Evolutionary conservation across 1,140 invertebrate genomes (phyloP).

Genomic region (Drosophila yakuba): DNA sequence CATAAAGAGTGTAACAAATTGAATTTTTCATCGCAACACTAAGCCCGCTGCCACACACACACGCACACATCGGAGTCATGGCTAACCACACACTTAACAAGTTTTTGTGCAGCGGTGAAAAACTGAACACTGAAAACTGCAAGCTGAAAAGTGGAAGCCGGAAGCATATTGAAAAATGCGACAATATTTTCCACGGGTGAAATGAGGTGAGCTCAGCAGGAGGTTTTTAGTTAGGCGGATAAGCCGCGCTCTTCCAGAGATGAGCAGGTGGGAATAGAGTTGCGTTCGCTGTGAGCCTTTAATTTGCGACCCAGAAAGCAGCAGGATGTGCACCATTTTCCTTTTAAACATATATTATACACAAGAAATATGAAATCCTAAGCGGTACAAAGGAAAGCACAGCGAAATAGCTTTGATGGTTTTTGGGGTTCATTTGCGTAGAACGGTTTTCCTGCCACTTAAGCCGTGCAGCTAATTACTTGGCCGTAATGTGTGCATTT

Average conservation of each 20-base stretch:
- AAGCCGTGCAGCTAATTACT: conserved; percentile 70
- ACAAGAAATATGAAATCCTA: background rate
- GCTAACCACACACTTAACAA: conserved; percentile 77
- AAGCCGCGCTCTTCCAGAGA: conserved; percentile 26
- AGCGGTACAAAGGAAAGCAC: conserved; percentile 18
- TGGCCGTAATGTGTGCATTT: conserved; percentile 59
- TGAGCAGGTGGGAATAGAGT: conserved; percentile 47
- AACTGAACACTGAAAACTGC: background rate
- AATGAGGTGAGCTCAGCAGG: conserved; percentile 38
- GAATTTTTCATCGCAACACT: conserved; percentile 67
- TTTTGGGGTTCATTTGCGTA: conserved; percentile 64
- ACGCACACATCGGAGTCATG: conserved; percentile 6
- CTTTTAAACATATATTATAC: background rate
- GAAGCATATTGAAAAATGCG: conserved; percentile 76
- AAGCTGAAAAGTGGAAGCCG: conserved; percentile 1
- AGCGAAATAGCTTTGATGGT: conserved; percentile 52
- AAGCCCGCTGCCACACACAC: conserved; percentile 4
- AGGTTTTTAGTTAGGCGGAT: conserved; percentile 19
- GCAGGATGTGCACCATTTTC: conserved; percentile 16
- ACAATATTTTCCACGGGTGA: conserved; percentile 66
- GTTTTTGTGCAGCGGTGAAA: conserved; percentile 60
- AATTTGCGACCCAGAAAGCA: conserved; percentile 42
- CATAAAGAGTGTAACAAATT: conserved; percentile 80
- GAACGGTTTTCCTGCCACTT: conserved; percentile 15
- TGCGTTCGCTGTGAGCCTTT: conserved; percentile 33